Base-by-base conservation (phyloP, 2,797 vertebrate genomes). In the Alauda arvensis region DNA sequence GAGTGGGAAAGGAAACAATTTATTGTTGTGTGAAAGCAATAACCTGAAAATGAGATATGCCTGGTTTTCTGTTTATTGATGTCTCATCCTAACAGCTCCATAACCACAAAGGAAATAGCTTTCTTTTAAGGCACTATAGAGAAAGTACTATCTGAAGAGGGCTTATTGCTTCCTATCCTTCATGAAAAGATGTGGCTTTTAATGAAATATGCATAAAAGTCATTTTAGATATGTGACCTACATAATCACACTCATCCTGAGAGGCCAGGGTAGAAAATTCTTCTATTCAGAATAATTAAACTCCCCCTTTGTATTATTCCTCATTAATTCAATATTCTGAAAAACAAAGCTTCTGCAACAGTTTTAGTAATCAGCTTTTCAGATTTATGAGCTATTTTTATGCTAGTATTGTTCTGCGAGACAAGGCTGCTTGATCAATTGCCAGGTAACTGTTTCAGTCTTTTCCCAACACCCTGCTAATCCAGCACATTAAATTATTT, bases 351-450 rank as follows among this genome's bases (percentile, higher is more conserved):
- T 94, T 66, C 59, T 60, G 66, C 45, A 65, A 72, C 82, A 88
- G 59, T 80, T 93, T 72, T 39, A 68, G 80, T 92, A 94, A 94
- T 94, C 31, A 63, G 61, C 75, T 83, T 96, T 94, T 92, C 65
- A 90, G 84, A 95, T 95, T 96, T 94, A 93, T 83, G 85, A 88
- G 79, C 74, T 95, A 83, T 96, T 96, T 96, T 96, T 96, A 84
- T 92, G 39, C 92, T 72, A 34, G 70, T 77, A 90, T 93, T 97
- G 91, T 95, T 95, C 92, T 93, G 42, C 60, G 92, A 92, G 85
- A 95, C 83, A 94, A 95, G 81, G 49, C 61, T 94, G 28, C 84
- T 94, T 96, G 92, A 95, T 93, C 92, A 86, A 86, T 91, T 95
- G 92, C 96, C 89, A 94, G 71, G 88, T 93, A 95, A 87, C 82